phyloP scores from a whole-genome alignment of 2,113 vertebrate species.

The Procavia capensis region DNA sequence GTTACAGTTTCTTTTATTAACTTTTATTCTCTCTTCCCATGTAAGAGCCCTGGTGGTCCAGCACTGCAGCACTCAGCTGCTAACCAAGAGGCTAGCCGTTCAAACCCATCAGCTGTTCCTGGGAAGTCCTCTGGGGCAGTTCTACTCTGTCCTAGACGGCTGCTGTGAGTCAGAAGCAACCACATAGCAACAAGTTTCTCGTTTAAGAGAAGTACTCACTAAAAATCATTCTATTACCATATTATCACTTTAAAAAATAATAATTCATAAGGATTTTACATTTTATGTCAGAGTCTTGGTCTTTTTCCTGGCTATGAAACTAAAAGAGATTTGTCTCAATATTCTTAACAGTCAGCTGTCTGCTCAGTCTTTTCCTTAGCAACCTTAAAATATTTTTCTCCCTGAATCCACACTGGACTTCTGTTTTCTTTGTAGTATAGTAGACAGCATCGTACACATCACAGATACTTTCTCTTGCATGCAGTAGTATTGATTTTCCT shows the following conservation, averaged over 20 bases:
- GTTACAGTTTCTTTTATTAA: background rate
- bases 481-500: slow-evolving; percentile 39
- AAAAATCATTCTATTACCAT: background rate
- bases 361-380: background rate
- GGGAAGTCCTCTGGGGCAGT: too few relatives aligned
- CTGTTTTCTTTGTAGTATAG: slow-evolving; percentile 14
- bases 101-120: too few relatives aligned
- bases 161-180: too few relatives aligned
- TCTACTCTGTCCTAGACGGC: too few relatives aligned
- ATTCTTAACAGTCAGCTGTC: background rate
- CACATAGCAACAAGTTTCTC: background rate
- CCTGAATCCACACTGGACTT: background rate
- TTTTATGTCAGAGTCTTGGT: background rate
- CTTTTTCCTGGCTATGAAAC: background rate
- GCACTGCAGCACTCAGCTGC: too few relatives aligned
- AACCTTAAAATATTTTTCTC: background rate
- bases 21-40: background rate
- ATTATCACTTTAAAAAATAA: background rate
- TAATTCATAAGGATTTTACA: background rate
- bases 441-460: background rate
- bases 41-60: background rate
- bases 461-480: background rate
- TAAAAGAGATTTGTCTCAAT: background rate
- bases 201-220: background rate
- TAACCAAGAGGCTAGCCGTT: too few relatives aligned